These are phyloP conservation scores for Stegodyphus dumicola DNA, from an alignment of 1,140 invertebrate genomes.

Conservation along the genomic window DNA sequence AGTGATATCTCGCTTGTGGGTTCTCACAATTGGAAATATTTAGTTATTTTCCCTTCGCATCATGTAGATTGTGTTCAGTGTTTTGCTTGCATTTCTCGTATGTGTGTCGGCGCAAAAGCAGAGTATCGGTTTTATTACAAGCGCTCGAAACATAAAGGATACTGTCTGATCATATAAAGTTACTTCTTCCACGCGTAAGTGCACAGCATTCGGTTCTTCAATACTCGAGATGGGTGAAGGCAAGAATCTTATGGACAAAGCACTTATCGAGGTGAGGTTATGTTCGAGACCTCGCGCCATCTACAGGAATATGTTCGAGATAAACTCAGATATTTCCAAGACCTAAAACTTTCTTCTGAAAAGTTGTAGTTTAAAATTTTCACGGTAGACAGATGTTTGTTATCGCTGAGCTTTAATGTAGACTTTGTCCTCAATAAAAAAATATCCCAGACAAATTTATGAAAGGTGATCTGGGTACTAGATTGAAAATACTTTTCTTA, in stretches of 20 bases:
- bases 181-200: constrained; percentile 4
- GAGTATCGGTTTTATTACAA: constrained; percentile 17
- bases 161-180: constrained; percentile 10
- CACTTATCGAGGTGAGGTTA: constrained; percentile 4
- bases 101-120: constrained; percentile 7
- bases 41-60: neutral
- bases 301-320: neutral
- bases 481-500: too few relatives aligned
- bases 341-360: too few relatives aligned
- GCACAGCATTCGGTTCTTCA: constrained; percentile 27
- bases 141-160: constrained; percentile 28
- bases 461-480: too few relatives aligned
- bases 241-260: constrained; percentile 19
- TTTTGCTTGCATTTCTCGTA: constrained; percentile 12
- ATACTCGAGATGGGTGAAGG: constrained; percentile 24
- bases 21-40: too few relatives aligned
- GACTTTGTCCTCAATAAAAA: too few relatives aligned
- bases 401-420: too few relatives aligned
- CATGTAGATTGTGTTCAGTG: constrained; percentile 36
- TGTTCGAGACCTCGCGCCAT: neutral
- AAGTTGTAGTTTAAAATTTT: too few relatives aligned
- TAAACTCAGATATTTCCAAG: too few relatives aligned
- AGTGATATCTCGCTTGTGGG: too few relatives aligned
- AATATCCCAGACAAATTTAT: too few relatives aligned
- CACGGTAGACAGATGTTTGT: too few relatives aligned